Evolutionary conservation across 2,113 vertebrate genomes (phyloP), one percentile per base, ranked within the genome.

Genomic region (Rhagologus leucostigma): DNA sequence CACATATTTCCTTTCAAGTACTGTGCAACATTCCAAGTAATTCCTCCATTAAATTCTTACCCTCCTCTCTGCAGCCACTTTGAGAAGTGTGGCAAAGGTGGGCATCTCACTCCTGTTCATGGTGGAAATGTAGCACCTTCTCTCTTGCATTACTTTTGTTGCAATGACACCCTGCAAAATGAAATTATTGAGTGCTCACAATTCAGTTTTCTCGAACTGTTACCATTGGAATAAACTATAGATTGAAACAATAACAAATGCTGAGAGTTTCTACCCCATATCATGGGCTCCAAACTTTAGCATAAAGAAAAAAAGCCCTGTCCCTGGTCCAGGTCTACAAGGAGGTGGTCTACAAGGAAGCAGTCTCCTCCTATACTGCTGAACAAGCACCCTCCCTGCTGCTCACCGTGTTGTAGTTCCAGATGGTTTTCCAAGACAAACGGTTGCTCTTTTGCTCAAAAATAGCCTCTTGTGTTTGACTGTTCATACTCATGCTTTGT

Each of bases 401-500:
- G 80, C 98, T n/a, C 81, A 98, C 98, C 6, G 0, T 60, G 0
- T 18, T 4, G 2, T 97, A 98, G 79, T 98, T 96, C 97, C 89
- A 91, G 55, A 91, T 37, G 23, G 37, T 2, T 35, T 94, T 96
- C 98, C 97, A 98, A 18, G 97, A 93, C 7, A 79, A 6, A 21
- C 3, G 57, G 7, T 35, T 46, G 32, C 94, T 90, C 6, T 44
- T 85, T 49, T 97, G 29, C 67, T 96, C 94, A 0, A 98, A 11
- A 4, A 88, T 89, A 59, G 94, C 98, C 71, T 53, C 15, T 18
- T 33, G 67, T 11, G 14, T 35, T 52, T 79, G n/a, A 21, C 75
- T 79, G 2, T 32, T 85, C n/a, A 91, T 9, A 11, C 35, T 79
- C 4, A 89, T 17, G 9, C 46, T 75, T 68, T 89, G 87, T 5